Base-by-base conservation (phyloP, 1,140 invertebrate species). In the Lysiphlebus fabarum region DNA sequence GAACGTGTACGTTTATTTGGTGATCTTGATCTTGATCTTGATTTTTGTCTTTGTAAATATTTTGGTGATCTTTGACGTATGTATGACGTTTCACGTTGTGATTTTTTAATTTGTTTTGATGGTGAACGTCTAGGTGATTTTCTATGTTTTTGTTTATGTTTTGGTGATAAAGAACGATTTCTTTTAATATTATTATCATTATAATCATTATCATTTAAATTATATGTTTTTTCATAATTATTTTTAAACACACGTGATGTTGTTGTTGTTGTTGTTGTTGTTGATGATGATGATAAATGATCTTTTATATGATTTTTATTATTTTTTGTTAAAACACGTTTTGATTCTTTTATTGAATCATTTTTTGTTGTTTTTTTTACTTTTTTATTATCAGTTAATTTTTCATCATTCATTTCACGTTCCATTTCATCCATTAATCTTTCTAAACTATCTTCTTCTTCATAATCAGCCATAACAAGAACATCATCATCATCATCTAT, bases 341-440 rank as follows among this genome's bases (percentile, higher is more conserved):
- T 33, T 43, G 50, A 26, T 12, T 37, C 1, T n/a, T 63, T 62
- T 51, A 59, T 67, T 11, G 40, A 5, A 47, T 59, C 41, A 53
- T 62, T 54, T 33, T 58, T 67, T 12, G 49, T 58, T 7, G 40
- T 14, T 53, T 63, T 69, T 53, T 68, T 72, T 5, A 68, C 70
- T 44, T 58, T 69, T 8, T 63, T 70, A 26, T 72, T 65, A 2
- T 43, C 42, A 2, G 58, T 34, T 40, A 71, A 71, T 10, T 65
- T 45, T 7, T 47, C 70, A 14, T 61, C 68, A 7, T 70, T 70
- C 62, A 76, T 75, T 51, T 77, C 76, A 26, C 68, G 61, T n/a
- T 78, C 76, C 75, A 80, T 78, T 47, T 79, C 74, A 36, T 80
- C 70, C 68, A 80, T 78, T 7, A 79, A 58, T 4, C 75, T 69